Evolutionary conservation across 1,140 invertebrate genomes (phyloP).

Genomic region (Cepaea nemoralis): DNA sequence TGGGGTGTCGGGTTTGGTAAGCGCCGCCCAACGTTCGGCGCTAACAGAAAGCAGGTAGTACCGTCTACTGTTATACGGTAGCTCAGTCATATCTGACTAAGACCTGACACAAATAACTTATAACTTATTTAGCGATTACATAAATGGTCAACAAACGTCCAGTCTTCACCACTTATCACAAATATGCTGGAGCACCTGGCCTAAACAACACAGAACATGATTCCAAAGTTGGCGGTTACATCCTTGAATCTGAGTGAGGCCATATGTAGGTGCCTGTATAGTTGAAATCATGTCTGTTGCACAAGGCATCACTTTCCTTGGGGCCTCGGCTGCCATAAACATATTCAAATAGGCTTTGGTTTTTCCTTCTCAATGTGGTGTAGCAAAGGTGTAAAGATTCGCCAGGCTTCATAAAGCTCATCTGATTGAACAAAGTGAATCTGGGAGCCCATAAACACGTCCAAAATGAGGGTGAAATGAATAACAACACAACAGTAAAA

Average conservation of each 20-base stretch:
- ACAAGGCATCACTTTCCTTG: slow-evolving; percentile 86
- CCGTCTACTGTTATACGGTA: too few relatives aligned
- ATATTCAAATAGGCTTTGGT: slow-evolving; percentile 85
- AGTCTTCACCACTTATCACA: too few relatives aligned
- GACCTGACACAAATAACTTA: too few relatives aligned
- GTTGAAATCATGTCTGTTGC: slow-evolving; percentile 85
- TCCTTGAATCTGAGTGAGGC: slow-evolving; percentile 66
- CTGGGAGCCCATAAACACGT: slow-evolving; percentile 97
- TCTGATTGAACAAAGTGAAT: slow-evolving; percentile 98
- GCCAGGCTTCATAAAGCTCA: slow-evolving; percentile 96
- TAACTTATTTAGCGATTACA: too few relatives aligned
- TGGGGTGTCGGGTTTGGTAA: too few relatives aligned
- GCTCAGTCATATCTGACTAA: too few relatives aligned
- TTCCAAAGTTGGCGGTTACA: slow-evolving; percentile 7
- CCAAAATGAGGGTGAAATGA: slow-evolving; percentile 93
- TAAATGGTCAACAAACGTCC: too few relatives aligned
- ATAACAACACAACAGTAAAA: too few relatives aligned
- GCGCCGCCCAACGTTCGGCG: too few relatives aligned
- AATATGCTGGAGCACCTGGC: too few relatives aligned
- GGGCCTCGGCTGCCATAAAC: slow-evolving; percentile 82
- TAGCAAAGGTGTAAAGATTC: slow-evolving; percentile 96
- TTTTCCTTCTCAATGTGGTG: slow-evolving; percentile 88
- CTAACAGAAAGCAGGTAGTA: too few relatives aligned
- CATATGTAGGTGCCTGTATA: slow-evolving; percentile 98
- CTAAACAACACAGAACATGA: background rate